A percentile compares a stretch with the other conserved stretches of the same genome.
These are phyloP conservation scores for Didymodactylos carnosus DNA, from an alignment of 2,888 invertebrate genomes.

Conservation along the genomic window DNA sequence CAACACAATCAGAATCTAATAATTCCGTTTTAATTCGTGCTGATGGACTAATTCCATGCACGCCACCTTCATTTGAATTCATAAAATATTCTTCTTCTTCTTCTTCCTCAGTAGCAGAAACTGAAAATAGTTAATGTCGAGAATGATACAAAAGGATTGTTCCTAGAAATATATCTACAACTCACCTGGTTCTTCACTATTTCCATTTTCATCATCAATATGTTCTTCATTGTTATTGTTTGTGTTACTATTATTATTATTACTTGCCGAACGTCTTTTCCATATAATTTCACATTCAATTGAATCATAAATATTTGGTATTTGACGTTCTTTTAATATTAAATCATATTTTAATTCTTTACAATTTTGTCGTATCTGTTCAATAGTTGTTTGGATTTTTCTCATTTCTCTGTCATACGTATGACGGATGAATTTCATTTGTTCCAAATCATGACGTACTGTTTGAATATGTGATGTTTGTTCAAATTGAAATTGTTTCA, in stretches of 20 bases:
- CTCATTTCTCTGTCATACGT: neutral
- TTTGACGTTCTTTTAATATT: neutral
- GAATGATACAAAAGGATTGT: no score
- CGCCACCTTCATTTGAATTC: no score
- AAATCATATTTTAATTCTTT: neutral
- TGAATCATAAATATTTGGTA: neutral
- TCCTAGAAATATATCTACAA: no score
- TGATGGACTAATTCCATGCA: no score
- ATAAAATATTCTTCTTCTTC: no score
- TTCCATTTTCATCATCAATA: neutral
- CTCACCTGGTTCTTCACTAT: neutral
- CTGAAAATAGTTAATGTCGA: no score
- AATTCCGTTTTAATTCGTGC: no score
- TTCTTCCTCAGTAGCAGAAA: no score
- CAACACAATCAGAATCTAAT: neutral
- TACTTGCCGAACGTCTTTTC: neutral
- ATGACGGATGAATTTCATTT: neutral
- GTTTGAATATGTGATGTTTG: neutral
- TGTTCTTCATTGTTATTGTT: no score
- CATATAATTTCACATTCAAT: neutral
- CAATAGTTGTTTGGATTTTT: neutral
- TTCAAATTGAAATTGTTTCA: conserved; percentile 1
- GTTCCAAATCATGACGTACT: neutral
- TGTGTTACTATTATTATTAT: neutral
- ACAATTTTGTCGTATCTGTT: neutral